Base-by-base conservation (phyloP, 2,888 invertebrate genomes). In the Trichogramma dendrolimi region DNA sequence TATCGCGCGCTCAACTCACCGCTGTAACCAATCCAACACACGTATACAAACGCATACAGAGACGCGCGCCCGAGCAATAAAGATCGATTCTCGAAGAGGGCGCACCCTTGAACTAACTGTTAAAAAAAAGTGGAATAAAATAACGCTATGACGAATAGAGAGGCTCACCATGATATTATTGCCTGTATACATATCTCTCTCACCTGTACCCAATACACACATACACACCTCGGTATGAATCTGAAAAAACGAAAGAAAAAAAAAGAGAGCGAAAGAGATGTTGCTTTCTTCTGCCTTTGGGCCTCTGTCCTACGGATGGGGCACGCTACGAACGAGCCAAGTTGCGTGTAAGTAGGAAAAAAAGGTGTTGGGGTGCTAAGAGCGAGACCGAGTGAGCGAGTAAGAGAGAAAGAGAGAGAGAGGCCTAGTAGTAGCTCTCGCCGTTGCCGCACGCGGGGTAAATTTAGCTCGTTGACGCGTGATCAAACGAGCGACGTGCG, bases 401-500 rank as follows among this genome's bases (percentile, higher is more conserved):
- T 66, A 57, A 60, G 67, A 67, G 67, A 67, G 57, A 64, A 56
- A 67, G 59, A 60, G 53, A 62, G 64, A 62, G 68, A 67, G 67
- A 63, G 47, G 55, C 39, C 55, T 41, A n/a, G 55, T 7, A 14
- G 48, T 14, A 14, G 48, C 14, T 67, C 68, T 67, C 69, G 60
- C 69, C 27, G 27, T 27, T 27, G 27, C 27, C 27, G 27, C 27
- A 27, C 27, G 27, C 27, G 27, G 69, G 69, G 70, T 70, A 72
- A 70, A 70, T 71, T 71, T 69, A 69, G 72, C 70, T 73, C 77
- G 73, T 71, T 79, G 78, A 78, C 78, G 77, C 78, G 77, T 79
- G 75, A 77, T 77, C 71, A 71, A 71, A 72, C 71, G 70, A 69
- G 74, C 67, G 75, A 74, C 75, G 76, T 76, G 78, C 76, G 73